Percentiles rank a stretch among this genome's conserved stretches.
phyloP scores from a whole-genome alignment of 2,113 vertebrate species.

The Lepidothrix coronata region DNA sequence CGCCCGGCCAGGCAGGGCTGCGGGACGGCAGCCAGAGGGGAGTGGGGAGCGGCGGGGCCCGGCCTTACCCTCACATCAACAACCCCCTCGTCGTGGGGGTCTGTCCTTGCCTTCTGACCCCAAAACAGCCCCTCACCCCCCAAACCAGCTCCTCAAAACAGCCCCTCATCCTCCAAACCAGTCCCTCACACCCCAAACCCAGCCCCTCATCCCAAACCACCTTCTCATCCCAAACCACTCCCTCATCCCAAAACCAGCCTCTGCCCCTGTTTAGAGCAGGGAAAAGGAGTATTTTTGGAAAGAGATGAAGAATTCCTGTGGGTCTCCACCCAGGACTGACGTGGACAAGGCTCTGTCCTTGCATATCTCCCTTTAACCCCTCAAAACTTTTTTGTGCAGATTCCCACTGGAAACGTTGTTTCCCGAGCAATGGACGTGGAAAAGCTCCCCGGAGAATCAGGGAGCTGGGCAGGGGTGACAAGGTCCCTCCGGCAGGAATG shows the following conservation, averaged over 20 bases:
- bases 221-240: background rate
- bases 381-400: background rate
- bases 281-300: rapidly evolving
- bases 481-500: rapidly evolving
- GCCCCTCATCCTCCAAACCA: too few species aligned
- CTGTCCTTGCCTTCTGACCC: too few species aligned
- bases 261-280: rapidly evolving
- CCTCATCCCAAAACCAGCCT: too few species aligned
- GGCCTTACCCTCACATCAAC: background rate
- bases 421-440: rapidly evolving
- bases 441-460: rapidly evolving
- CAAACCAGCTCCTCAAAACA: too few species aligned
- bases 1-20: background rate
- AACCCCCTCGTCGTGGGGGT: rapidly evolving
- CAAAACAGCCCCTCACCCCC: too few species aligned
- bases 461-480: rapidly evolving
- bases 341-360: rapidly evolving
- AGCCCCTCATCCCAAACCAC: background rate
- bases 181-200: rapidly evolving
- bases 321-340: background rate
- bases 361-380: rapidly evolving
- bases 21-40: background rate
- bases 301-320: rapidly evolving
- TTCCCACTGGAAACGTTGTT: rapidly evolving
- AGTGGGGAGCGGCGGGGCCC: background rate